Base-by-base conservation (phyloP, 2,113 vertebrate species). In the Phalacrocorax carbo region DNA sequence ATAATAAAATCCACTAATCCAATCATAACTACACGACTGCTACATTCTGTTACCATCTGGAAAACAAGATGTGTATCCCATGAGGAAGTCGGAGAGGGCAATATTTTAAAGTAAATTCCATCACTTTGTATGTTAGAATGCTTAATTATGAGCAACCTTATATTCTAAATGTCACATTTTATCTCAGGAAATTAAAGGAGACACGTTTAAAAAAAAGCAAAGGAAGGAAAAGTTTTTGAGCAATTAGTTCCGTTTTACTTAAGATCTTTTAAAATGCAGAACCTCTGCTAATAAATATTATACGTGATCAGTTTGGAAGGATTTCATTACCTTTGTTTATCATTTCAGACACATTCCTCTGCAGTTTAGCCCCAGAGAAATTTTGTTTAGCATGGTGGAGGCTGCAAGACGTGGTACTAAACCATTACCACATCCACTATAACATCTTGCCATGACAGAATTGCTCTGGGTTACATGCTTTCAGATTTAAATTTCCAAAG, bases 121-220 rank as follows among this genome's bases (percentile, higher is more conserved):
- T 55, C 70, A 80, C 71, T 94, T 60, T 86, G 46, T 78, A 77
- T 84, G 88, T 88, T 97, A 96, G 78, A 97, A 92, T 96, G 69
- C 57, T 85, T 95, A 91, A 96, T 96, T 96, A 92, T 84, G 93
- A 86, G 77, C 86, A 97, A 92, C 58, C 86, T 92, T 97, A 84
- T 79, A 94, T 93, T 96, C 55, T 73, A 76, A 91, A 86, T 0
- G 0, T 93, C 89, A 77, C 86, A 65, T 92, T 95, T 97, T 94
- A 86, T 96, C 87, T 95, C 92, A 97, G 96, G 94, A 97, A 97
- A 97, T 96, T 95, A 94, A 83, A 97, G 95, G 94, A 95, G 96
- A 94, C 90, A 64, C 3, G 0, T 81, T 85, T 82, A 14, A 76
- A 93, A 86, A 86, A 89, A 96, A 69, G 32, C 27, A 78, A 96